phyloP scores from a whole-genome alignment of 23 tunicate genomes.

The Trididemnum nubilum region DNA sequence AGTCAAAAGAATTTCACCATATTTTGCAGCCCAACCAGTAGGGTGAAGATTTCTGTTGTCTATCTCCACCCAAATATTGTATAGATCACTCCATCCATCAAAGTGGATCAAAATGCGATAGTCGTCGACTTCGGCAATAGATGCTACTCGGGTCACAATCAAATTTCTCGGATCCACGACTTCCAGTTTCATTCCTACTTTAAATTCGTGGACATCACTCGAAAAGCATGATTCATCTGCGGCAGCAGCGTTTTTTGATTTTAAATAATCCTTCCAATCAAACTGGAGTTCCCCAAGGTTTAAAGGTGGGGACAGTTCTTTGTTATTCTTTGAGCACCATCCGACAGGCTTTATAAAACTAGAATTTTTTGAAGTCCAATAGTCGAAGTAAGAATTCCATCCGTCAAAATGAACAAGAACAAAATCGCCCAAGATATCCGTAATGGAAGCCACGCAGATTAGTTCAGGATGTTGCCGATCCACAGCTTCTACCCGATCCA shows the following conservation, averaged over 20 bases:
- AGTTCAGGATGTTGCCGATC: slow-evolving; percentile 63
- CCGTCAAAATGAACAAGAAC: slow-evolving; percentile 81
- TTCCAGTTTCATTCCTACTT: slow-evolving; percentile 68
- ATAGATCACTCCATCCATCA: slow-evolving; percentile 77
- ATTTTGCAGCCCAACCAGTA: slow-evolving; percentile 34
- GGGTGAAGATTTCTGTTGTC: slow-evolving; percentile 81
- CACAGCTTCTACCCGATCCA: slow-evolving; percentile 70
- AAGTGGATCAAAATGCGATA: slow-evolving; percentile 64
- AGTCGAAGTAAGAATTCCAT: slow-evolving; percentile 76
- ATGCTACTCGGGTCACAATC: slow-evolving; percentile 52
- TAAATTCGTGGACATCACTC: slow-evolving; percentile 52
- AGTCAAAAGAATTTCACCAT: slow-evolving; percentile 53
- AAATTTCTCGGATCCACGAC: slow-evolving; percentile 76
- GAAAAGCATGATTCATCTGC: slow-evolving; percentile 24
- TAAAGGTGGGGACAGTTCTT: slow-evolving; percentile 54
- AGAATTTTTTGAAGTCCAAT: slow-evolving; percentile 63
- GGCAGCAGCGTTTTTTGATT: slow-evolving; percentile 23
- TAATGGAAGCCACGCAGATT: slow-evolving; percentile 76
- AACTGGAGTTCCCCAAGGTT: slow-evolving; percentile 31
- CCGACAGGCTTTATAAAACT: slow-evolving; percentile 69
- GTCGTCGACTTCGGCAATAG: slow-evolving; percentile 39
- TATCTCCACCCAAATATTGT: slow-evolving; percentile 65
- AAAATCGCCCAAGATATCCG: slow-evolving; percentile 59
- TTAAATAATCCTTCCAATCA: slow-evolving; percentile 56
- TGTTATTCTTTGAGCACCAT: slow-evolving; percentile 59